phyloP scores from a whole-genome alignment of 2,113 vertebrate genomes.

The Hydrolagus affinis region DNA sequence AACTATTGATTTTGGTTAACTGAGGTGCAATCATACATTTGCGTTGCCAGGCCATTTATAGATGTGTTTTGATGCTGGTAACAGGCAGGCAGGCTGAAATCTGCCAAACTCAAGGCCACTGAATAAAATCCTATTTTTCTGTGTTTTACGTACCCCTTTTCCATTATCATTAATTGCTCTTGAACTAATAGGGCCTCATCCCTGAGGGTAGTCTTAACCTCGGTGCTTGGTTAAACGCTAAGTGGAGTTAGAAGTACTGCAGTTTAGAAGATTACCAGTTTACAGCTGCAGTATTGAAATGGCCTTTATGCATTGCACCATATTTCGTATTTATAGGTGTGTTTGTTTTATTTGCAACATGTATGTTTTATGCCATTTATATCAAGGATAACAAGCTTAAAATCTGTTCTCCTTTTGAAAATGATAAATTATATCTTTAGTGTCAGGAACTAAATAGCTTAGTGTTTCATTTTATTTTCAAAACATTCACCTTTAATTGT shows the following conservation, averaged over 20 bases:
- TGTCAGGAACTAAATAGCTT: too few species aligned
- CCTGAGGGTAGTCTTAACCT: constrained; percentile 46
- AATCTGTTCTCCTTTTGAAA: not conserved
- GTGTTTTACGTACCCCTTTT: constrained; percentile 36
- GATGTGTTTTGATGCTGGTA: not conserved
- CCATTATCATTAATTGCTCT: constrained; percentile 40
- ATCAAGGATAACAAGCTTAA: not conserved
- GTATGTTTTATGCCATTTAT: not conserved
- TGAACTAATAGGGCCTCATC: constrained; percentile 43
- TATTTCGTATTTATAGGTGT: constrained; percentile 49
- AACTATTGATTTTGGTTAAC: constrained; percentile 30
- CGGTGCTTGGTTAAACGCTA: constrained; percentile 51
- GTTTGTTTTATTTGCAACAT: constrained; percentile 34
- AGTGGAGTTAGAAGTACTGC: constrained; percentile 50
- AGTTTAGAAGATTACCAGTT: constrained; percentile 54
- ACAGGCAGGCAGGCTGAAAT: not conserved
- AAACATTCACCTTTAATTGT: not conserved
- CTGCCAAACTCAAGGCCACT: not conserved
- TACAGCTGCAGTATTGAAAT: constrained; percentile 43
- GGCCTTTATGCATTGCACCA: constrained; percentile 43
- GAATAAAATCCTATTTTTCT: constrained; percentile 33
- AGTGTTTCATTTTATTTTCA: not conserved
- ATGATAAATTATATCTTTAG: too few species aligned
- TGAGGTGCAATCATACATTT: constrained; percentile 4
- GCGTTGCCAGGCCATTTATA: constrained; percentile 11